Evolutionary conservation across 2,888 invertebrate genomes (phyloP), one percentile per base, ranked within the genome.

Genomic region (Fragum whitleyi): DNA sequence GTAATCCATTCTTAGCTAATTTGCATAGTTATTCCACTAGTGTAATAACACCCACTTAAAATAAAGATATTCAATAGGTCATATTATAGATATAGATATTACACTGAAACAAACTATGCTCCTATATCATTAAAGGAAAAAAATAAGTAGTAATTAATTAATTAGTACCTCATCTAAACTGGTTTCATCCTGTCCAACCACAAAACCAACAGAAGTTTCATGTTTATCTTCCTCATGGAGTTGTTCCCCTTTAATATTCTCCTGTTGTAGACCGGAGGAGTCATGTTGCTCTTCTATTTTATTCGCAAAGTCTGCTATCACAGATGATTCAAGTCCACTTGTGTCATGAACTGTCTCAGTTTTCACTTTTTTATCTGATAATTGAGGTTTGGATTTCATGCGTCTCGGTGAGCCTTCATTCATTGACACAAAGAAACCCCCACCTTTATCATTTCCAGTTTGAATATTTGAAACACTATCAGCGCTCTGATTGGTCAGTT

Each of bases 371-470:
- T 70, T 23, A 19, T 77, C 76, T 32, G 53, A 61, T 29, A 71
- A 23, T 29, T 70, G 62, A n/a, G 75, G 61, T 70, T 79, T 79
- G 21, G 23, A 59, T 32, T 74, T 74, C 16, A 55, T 26, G 26
- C 74, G 51, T 74, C 71, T 61, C 55, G 92, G 93, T 21, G 92
- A 96, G 11, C 59, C 47, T 61, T 97, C 96, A 93, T 98, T 98
- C 93, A 98, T 98, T 70, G 97, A 97, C 92, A 98, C 97, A 94
- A 98, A 98, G 95, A 98, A 98, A 19, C 94, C 94, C 81, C 92
- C 90, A 26, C 72, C 53, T 11, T 70, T 82, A 74, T 65, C 51
- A 9, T 32, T 29, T 47, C 11, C 39, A 57, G 21, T 21, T 6
- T 26, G 28, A 51, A 26, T 42, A 26, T 32, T 59, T 51, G 70